Percentiles rank a stretch among this genome's conserved stretches.
These are phyloP conservation scores for Parnassius smintheus DNA, from an alignment of 2,888 invertebrate genomes.

Conservation along the genomic window DNA sequence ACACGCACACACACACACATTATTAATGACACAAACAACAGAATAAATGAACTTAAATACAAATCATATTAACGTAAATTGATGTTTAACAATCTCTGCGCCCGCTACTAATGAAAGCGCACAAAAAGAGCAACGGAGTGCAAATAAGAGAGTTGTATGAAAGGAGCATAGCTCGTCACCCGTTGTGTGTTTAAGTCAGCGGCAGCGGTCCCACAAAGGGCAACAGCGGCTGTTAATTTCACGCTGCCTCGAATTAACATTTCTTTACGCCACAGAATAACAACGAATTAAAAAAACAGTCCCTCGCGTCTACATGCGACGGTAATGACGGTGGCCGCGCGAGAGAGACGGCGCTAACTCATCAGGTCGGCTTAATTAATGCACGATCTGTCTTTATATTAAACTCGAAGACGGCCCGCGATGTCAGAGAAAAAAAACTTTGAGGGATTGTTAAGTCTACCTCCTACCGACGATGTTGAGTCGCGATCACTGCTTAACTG, in stretches of 20 bases:
- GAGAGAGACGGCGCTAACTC: constrained; percentile 65
- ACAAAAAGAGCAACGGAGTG: constrained; percentile 74
- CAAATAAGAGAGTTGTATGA: constrained; percentile 76
- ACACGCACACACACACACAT: too few relatives aligned
- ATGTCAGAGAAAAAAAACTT: constrained; percentile 39
- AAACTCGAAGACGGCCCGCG: constrained; percentile 58
- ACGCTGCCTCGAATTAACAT: constrained; percentile 82
- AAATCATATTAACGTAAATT: constrained; percentile 54
- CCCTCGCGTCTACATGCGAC: constrained; percentile 73
- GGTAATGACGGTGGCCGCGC: constrained; percentile 69
- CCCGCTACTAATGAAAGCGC: constrained; percentile 68
- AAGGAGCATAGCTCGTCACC: constrained; percentile 73
- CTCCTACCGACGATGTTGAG: constrained; percentile 10
- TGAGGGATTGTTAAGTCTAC: constrained; percentile 16
- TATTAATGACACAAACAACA: not conserved
- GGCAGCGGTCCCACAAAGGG: constrained; percentile 77
- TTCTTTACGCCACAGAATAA: constrained; percentile 82
- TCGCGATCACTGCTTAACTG: not conserved
- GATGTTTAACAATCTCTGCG: constrained; percentile 68
- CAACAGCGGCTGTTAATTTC: constrained; percentile 80
- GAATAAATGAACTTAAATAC: not conserved
- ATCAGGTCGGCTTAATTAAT: constrained; percentile 79
- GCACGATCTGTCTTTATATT: constrained; percentile 79
- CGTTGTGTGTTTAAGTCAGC: constrained; percentile 79
- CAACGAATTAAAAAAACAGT: constrained; percentile 77